Percentiles rank a stretch among this genome's conserved stretches.
These are phyloP conservation scores for Pitta sordida DNA, from an alignment of 2,113 vertebrate genomes.

Conservation along the genomic window DNA sequence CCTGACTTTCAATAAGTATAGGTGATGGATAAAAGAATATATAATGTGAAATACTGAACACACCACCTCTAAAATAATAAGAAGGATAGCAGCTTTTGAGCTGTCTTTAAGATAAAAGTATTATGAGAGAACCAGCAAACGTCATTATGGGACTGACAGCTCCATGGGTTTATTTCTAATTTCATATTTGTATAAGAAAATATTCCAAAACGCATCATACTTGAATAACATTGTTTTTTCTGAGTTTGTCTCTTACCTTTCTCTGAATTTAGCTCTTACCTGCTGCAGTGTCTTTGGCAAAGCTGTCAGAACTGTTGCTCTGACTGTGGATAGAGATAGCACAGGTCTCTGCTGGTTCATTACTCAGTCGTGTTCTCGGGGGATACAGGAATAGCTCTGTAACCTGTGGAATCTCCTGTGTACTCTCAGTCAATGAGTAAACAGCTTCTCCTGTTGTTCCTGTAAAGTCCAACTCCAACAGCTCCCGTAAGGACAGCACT, in stretches of 20 bases:
- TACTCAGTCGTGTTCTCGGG: fast-evolving
- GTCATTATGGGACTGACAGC: neutral
- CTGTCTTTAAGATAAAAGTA: neutral
- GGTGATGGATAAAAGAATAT: neutral
- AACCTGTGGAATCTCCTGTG: neutral
- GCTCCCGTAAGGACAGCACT: neutral
- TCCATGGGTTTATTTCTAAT: neutral
- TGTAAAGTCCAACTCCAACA: neutral
- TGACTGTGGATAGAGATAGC: neutral
- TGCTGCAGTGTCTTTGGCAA: neutral
- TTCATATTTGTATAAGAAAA: neutral
- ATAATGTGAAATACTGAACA: neutral
- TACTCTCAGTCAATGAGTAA: neutral
- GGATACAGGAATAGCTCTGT: neutral
- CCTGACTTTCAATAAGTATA: neutral
- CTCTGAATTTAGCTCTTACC: neutral
- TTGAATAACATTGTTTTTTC: neutral
- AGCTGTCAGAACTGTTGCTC: neutral
- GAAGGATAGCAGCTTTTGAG: neutral
- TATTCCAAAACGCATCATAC: neutral
- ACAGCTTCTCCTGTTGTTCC: neutral
- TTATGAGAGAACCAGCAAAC: neutral
- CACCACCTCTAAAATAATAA: neutral
- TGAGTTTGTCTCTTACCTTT: neutral
- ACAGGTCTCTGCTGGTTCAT: neutral